Evolutionary conservation across 2,797 vertebrate genomes (phyloP).

Genomic region (Brachyalestes nurse): DNA sequence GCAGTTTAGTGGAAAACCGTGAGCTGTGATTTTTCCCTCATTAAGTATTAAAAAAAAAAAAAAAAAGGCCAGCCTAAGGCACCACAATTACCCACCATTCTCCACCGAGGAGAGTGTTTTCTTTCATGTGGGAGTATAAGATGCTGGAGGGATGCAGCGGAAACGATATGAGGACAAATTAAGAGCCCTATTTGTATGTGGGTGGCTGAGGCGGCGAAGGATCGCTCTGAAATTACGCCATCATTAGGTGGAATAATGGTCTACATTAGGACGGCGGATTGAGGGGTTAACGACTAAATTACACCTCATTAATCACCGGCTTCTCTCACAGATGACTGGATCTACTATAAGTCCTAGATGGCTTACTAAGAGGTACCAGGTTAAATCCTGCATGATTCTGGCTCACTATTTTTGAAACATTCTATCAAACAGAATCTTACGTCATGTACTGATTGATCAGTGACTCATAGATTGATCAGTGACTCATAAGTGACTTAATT

Average conservation of each 20-base stretch:
- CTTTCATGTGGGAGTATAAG: slow-evolving; percentile 33
- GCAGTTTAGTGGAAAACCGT: slow-evolving; percentile 17
- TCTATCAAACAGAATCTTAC: no score
- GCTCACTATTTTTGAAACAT: slow-evolving; percentile 92
- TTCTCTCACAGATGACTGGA: slow-evolving; percentile 24
- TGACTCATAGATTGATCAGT: no score
- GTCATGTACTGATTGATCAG: no score
- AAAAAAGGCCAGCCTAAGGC: slow-evolving; percentile 21
- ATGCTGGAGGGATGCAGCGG: slow-evolving; percentile 15
- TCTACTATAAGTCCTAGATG: background rate
- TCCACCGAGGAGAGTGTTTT: slow-evolving; percentile 38
- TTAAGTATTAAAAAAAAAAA: slow-evolving; percentile 3
- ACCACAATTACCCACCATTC: slow-evolving; percentile 28
- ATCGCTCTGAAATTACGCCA: slow-evolving; percentile 40
- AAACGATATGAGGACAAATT: slow-evolving; percentile 47
- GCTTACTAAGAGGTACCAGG: background rate
- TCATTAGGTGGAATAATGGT: slow-evolving; percentile 52
- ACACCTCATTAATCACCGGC: slow-evolving; percentile 49
- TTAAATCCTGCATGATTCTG: slow-evolving; percentile 64
- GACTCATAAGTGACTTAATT: no score
- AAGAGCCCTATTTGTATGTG: slow-evolving; percentile 41
- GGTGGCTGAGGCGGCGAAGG: slow-evolving; percentile 39
- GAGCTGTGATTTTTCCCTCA: slow-evolving; percentile 32
- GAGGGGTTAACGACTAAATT: slow-evolving; percentile 56
- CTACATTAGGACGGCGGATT: slow-evolving; percentile 41